Evolutionary conservation across 2,797 vertebrate species (phyloP).

Genomic region (Hippoglossus hippoglossus): DNA sequence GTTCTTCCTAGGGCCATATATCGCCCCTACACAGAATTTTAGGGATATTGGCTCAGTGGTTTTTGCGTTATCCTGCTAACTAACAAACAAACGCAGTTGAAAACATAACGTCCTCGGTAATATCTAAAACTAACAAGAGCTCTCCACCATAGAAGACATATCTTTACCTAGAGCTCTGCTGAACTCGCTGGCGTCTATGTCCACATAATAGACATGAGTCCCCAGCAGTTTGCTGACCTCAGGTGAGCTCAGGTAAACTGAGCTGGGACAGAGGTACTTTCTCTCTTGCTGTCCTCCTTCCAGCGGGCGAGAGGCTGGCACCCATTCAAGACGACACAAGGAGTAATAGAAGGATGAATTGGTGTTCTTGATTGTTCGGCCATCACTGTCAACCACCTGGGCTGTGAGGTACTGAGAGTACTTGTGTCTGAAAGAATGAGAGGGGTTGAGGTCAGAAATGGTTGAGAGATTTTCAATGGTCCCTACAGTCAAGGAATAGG

Average conservation of each 20-base stretch:
- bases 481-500: neutral
- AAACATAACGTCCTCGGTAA: too few species aligned
- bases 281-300: conserved; percentile 37
- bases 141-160: neutral
- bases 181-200: conserved; percentile 78
- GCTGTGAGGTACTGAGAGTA: conserved; percentile 84
- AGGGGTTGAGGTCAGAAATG: neutral
- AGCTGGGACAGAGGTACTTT: conserved; percentile 73
- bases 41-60: too few species aligned
- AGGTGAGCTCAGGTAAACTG: conserved; percentile 74
- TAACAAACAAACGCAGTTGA: too few species aligned
- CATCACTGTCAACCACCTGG: conserved; percentile 75
- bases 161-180: conserved; percentile 78
- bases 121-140: neutral
- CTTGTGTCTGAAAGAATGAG: conserved; percentile 70
- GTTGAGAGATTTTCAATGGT: too few species aligned
- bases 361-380: conserved; percentile 51
- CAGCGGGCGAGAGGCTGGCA: conserved; percentile 70
- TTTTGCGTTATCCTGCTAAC: too few species aligned
- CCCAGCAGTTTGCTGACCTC: conserved; percentile 77
- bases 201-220: conserved; percentile 79
- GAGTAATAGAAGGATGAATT: conserved; percentile 81
- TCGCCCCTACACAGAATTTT: too few species aligned
- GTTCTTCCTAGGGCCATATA: too few species aligned
- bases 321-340: conserved; percentile 78